Percentiles rank a stretch among this genome's conserved stretches.
Evolutionary conservation across 2,113 vertebrate genomes (phyloP).

Genomic region (Nesoenas mayeri): DNA sequence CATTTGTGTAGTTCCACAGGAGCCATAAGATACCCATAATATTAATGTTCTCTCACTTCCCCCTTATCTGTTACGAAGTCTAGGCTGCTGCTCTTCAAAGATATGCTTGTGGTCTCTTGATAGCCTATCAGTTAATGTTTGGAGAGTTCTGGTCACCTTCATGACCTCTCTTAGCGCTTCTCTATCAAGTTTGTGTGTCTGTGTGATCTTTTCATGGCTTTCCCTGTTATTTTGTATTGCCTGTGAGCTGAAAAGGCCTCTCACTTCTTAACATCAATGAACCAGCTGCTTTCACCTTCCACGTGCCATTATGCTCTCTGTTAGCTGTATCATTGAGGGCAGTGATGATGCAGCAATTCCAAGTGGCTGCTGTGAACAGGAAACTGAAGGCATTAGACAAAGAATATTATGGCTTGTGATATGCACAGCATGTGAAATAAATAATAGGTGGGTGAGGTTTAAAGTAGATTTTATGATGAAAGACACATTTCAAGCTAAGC

Average conservation of each 20-base stretch:
- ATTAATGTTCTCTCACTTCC: fast-evolving
- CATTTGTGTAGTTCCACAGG: background rate
- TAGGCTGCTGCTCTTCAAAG: background rate
- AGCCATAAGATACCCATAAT: fast-evolving
- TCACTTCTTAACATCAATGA: background rate
- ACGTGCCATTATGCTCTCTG: background rate
- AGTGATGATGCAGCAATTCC: background rate
- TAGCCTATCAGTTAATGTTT: background rate
- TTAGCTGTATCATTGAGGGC: fast-evolving
- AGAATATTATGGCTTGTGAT: background rate
- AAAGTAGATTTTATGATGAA: background rate
- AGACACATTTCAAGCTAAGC: background rate
- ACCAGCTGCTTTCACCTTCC: background rate
- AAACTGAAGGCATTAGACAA: background rate
- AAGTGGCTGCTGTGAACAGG: background rate
- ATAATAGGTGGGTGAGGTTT: background rate
- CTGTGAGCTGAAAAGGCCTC: background rate
- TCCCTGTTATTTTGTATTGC: background rate
- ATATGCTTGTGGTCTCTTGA: background rate
- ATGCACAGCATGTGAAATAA: background rate
- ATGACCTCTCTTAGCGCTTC: background rate
- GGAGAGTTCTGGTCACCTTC: background rate
- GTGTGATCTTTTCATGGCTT: background rate
- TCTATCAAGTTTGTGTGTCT: background rate
- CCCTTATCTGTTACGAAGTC: background rate